Evolutionary conservation across 2,113 vertebrate genomes (phyloP).

Genomic region (Corvus cornix): DNA sequence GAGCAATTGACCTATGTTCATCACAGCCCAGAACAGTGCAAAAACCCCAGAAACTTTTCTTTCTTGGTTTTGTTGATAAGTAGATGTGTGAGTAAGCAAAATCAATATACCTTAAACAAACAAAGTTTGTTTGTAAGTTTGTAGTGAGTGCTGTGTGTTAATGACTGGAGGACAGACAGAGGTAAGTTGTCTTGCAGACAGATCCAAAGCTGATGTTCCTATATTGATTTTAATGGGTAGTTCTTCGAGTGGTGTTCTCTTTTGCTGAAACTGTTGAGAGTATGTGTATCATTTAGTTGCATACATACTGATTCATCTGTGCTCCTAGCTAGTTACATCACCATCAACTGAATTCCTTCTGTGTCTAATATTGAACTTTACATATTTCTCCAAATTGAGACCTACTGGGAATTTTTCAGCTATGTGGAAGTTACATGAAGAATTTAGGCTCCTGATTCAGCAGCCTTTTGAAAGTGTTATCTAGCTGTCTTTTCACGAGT

Average conservation of each 20-base stretch:
- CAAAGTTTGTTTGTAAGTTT: neutral
- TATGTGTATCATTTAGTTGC: neutral
- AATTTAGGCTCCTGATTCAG: neutral
- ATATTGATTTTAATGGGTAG: neutral
- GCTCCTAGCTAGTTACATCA: neutral
- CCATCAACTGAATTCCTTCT: neutral
- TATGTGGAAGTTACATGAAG: neutral
- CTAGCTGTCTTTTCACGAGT: neutral
- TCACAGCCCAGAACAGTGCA: neutral
- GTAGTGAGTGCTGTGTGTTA: accelerated
- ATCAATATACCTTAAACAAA: neutral
- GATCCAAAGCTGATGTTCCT: neutral
- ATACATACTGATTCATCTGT: neutral
- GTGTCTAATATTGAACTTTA: neutral
- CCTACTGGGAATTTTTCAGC: neutral
- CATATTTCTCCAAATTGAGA: neutral
- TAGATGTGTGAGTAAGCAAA: neutral
- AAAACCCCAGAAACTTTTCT: neutral
- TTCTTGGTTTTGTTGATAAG: neutral
- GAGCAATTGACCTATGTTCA: neutral
- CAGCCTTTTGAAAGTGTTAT: neutral
- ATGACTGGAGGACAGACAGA: neutral
- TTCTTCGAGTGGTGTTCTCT: neutral
- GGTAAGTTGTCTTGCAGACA: neutral
- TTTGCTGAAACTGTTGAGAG: neutral